These are phyloP conservation scores for Teleiodes luculella DNA, from an alignment of 2,888 invertebrate species.

Conservation along the genomic window DNA sequence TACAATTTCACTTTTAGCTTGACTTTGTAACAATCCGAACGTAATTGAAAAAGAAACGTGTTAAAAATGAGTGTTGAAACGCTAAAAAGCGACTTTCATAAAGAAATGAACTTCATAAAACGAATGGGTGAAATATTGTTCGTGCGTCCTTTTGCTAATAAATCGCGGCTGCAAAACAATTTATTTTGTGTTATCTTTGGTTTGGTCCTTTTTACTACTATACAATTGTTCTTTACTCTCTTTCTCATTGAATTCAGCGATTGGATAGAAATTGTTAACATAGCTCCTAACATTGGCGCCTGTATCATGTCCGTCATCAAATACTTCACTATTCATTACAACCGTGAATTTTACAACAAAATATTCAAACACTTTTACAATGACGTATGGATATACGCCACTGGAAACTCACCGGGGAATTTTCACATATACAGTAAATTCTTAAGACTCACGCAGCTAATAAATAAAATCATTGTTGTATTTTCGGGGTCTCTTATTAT, in stretches of 20 bases:
- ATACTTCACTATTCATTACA: constrained; percentile 43
- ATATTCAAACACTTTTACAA: constrained; percentile 47
- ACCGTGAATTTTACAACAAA: constrained; percentile 41
- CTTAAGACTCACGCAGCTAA: constrained; percentile 32
- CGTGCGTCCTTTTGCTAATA: constrained; percentile 48
- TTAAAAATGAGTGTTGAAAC: not conserved
- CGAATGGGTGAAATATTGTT: constrained; percentile 45
- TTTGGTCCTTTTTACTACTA: constrained; percentile 40
- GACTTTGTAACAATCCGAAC: too few species aligned
- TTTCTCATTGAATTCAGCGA: constrained; percentile 41
- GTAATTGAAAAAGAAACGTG: not conserved
- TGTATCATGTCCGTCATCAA: constrained; percentile 52
- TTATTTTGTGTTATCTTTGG: constrained; percentile 36
- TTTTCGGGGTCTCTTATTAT: constrained; percentile 42
- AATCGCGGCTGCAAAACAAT: constrained; percentile 30
- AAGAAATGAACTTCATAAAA: constrained; percentile 44
- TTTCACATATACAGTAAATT: constrained; percentile 40
- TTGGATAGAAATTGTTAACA: constrained; percentile 53
- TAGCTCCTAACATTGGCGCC: constrained; percentile 60
- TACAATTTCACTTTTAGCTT: too few species aligned
- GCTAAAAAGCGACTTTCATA: not conserved
- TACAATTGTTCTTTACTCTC: constrained; percentile 46
- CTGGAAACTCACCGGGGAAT: constrained; percentile 35
- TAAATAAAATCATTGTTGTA: constrained; percentile 46
- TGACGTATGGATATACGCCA: constrained; percentile 46